Evolutionary conservation across 1,140 invertebrate species (phyloP).

Genomic region (Saccostrea echinata): DNA sequence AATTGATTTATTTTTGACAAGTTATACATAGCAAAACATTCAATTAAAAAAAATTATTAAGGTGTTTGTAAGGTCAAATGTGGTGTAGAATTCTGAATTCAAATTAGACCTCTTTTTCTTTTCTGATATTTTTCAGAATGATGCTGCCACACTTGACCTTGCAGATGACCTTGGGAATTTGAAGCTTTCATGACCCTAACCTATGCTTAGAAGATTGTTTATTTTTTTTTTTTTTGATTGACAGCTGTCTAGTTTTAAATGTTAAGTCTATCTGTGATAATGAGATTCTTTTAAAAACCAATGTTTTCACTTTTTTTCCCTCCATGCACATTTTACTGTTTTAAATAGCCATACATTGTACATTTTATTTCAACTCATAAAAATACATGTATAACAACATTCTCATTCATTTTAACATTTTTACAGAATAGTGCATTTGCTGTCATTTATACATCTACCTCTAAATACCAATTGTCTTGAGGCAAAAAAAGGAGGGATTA

Average conservation of each 20-base stretch:
- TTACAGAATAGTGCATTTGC: background rate
- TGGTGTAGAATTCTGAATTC: conserved; percentile 22
- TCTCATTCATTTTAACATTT: background rate
- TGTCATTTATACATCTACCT: background rate
- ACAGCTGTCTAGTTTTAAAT: background rate
- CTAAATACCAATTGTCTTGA: background rate
- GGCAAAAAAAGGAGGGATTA: background rate
- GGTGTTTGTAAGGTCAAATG: conserved; percentile 33
- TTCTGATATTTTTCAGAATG: conserved; percentile 54
- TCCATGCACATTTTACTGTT: background rate
- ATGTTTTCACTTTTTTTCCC: background rate
- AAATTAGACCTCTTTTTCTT: conserved; percentile 15
- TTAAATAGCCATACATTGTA: background rate
- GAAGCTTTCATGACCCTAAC: conserved; percentile 68
- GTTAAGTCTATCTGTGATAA: background rate
- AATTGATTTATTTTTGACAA: too few relatives aligned
- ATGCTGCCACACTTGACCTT: conserved; percentile 65
- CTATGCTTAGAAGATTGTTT: conserved; percentile 17
- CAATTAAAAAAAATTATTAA: too few relatives aligned
- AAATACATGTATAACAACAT: background rate
- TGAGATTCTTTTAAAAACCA: background rate
- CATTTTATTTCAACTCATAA: background rate
- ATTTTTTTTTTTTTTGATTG: background rate
- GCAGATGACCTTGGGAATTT: conserved; percentile 69
- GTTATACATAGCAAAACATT: too few relatives aligned